These are phyloP conservation scores for Zalophus californianus DNA, from an alignment of 2,797 vertebrate genomes.

Conservation along the genomic window DNA sequence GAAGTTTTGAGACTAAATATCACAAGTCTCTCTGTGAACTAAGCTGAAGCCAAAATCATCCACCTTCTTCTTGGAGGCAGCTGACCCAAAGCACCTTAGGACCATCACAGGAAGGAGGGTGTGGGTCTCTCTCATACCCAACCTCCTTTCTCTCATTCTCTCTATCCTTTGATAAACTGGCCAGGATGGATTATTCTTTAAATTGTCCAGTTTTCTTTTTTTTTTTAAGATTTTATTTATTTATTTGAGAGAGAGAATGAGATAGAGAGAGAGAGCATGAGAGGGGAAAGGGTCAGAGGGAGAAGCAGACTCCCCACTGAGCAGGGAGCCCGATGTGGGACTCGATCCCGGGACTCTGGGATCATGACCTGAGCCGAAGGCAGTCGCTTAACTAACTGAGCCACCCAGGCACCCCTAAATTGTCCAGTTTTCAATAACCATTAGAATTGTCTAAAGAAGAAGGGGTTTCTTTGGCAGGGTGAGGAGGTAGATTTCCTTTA, in stretches of 20 bases:
- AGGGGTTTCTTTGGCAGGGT: background rate
- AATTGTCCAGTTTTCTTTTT: slow-evolving; percentile 20
- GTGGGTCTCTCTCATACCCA: background rate
- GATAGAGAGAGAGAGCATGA: no score
- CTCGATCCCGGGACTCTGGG: no score
- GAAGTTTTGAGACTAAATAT: slow-evolving; percentile 54
- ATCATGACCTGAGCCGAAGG: no score
- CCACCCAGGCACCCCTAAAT: background rate
- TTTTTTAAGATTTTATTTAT: no score
- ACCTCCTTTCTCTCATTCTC: background rate
- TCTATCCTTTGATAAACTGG: background rate
- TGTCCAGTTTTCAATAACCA: slow-evolving; percentile 33
- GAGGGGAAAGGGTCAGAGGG: no score
- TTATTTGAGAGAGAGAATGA: no score
- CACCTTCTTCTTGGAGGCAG: background rate
- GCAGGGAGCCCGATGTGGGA: no score
- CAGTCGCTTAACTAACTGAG: no score
- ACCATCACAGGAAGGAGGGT: background rate
- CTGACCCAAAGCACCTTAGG: background rate
- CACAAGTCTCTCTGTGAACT: background rate
- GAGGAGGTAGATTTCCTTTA: slow-evolving; percentile 17
- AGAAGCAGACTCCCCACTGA: no score
- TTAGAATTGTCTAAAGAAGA: slow-evolving; percentile 34
- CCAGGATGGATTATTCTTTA: slow-evolving; percentile 20
- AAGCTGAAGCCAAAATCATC: slow-evolving; percentile 24